Base-by-base conservation (phyloP, 92 coral and sea anemone species). In the Umimayanthus chanpuru region DNA sequence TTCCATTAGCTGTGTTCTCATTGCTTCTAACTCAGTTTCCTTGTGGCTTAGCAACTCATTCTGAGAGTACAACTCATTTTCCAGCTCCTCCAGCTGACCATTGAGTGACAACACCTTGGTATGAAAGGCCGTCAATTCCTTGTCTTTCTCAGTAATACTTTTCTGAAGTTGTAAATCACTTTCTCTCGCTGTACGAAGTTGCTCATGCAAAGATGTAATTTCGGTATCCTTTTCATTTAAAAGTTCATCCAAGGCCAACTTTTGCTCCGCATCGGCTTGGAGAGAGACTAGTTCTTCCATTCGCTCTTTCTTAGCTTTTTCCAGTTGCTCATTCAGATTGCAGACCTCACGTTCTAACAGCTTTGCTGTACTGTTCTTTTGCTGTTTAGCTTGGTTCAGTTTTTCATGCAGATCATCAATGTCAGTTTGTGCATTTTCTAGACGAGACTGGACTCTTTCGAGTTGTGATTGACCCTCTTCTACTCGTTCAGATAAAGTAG, bases 401-500 rank as follows among this genome's bases (percentile, higher is more conserved):
- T 88, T 77, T 5, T 90, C 89, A 18, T 86, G 89, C 73, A 92
- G 70, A 28, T 85, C 82, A 32, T 83, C 90, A 2, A 88, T 91
- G 5, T 88, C 85, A 10, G 67, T 71, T 81, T 88, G 88, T 36
- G 86, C 88, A 43, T 92, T 89, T 55, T 92, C 89, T 23, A 85
- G 43, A 21, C 53, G 87, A 29, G 84, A 79, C 77, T 81, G 85
- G 49, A 91, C 81, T 76, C 91, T 86, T 30, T 92, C 94, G 29
- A 92, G 90, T 61, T 89, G 92, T 7, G 89, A 80, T 39, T 88
- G 90, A 29, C 89, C 86, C 18, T 92, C 94, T 76, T 92, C 94
- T 12, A 89, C 72, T 41, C 90, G 88, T 50, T 92, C 88, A 67
- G 88, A 80, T 53, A 92, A 49, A 36, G 90, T 81, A 4, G 94